Percentiles rank a stretch among this genome's conserved stretches.
phyloP scores from a whole-genome alignment of 92 coral and sea anemone genomes.

The Umimayanthus kanabou region DNA sequence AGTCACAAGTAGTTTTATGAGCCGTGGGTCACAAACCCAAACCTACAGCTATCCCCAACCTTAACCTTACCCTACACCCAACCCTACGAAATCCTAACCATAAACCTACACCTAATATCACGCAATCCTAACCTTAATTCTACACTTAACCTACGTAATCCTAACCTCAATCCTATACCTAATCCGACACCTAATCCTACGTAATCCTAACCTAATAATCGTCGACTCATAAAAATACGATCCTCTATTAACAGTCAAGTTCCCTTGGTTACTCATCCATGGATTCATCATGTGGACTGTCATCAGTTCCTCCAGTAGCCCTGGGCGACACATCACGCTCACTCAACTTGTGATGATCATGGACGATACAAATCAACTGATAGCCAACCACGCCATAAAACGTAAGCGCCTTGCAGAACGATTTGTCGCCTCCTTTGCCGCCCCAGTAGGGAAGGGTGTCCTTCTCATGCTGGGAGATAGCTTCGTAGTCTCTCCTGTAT shows the following conservation, averaged over 20 bases:
- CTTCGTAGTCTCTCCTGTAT: neutral
- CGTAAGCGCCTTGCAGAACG: slow-evolving; percentile 55
- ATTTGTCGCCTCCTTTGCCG: slow-evolving; percentile 35
- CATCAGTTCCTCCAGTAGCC: neutral
- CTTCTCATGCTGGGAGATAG: neutral
- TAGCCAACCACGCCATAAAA: slow-evolving; percentile 59
- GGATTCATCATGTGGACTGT: slow-evolving; percentile 11
- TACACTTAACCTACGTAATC: too few species aligned
- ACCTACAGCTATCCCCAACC: too few species aligned
- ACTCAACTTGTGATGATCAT: slow-evolving; percentile 38
- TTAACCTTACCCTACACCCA: too few species aligned
- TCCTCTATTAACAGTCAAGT: neutral
- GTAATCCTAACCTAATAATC: too few species aligned
- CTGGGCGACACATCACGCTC: neutral
- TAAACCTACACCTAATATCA: too few species aligned
- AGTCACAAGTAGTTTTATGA: too few species aligned
- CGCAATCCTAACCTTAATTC: too few species aligned
- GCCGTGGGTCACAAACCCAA: too few species aligned
- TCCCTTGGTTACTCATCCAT: slow-evolving; percentile 6
- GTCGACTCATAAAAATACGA: too few species aligned
- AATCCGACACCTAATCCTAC: too few species aligned
- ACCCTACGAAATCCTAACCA: too few species aligned
- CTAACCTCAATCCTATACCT: too few species aligned
- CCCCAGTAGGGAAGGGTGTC: neutral
- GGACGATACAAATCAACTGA: slow-evolving; percentile 46